Percentiles rank a stretch among this genome's conserved stretches.
phyloP scores from a whole-genome alignment of 1,140 invertebrate species.

The Chironomus tepperi region DNA sequence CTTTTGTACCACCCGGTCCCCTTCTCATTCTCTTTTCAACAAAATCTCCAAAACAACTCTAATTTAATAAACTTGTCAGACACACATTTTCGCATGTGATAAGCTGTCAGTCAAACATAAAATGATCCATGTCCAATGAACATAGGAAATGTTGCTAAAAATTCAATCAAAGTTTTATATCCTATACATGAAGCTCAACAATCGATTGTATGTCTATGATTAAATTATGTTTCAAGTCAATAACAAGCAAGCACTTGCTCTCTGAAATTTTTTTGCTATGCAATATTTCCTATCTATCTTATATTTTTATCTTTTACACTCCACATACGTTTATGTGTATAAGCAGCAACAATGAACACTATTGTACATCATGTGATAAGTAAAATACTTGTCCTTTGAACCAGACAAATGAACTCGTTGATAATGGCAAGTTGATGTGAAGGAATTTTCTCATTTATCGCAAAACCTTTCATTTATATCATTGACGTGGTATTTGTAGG shows the following conservation, averaged over 20 bases:
- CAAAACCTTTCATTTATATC: no score
- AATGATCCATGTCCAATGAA: background rate
- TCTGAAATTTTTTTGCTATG: no score
- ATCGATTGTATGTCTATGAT: slow-evolving; percentile 8
- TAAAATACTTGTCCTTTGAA: background rate
- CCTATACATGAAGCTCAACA: background rate
- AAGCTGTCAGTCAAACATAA: background rate
- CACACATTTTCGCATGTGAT: background rate
- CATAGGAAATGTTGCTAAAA: background rate
- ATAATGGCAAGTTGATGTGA: background rate
- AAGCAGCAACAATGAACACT: background rate
- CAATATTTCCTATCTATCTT: no score
- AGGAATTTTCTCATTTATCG: background rate
- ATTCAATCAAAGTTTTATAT: slow-evolving; percentile 4
- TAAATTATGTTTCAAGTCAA: slow-evolving; percentile 9
- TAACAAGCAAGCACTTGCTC: background rate
- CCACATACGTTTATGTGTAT: background rate
- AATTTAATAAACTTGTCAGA: no score
- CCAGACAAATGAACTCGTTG: background rate
- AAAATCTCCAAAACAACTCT: no score
- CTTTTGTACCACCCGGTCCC: no score
- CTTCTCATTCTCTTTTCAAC: no score
- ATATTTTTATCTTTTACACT: background rate
- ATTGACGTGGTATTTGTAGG: no score
- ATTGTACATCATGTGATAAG: background rate